Evolutionary conservation across 64 coral and sea anemone species (phyloP).

Genomic region (Montipora foliosa): DNA sequence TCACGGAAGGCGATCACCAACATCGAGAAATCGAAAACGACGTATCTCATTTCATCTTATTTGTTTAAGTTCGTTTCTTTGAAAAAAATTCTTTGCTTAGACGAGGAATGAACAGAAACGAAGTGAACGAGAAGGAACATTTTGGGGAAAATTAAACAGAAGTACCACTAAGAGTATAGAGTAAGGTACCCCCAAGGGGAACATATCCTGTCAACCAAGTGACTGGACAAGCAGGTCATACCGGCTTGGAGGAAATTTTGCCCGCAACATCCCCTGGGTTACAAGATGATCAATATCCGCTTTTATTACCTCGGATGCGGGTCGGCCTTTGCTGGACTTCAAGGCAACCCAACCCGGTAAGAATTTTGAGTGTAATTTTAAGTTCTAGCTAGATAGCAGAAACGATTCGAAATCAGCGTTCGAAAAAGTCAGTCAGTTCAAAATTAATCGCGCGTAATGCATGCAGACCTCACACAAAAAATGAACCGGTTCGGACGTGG

Average conservation of each 20-base stretch:
- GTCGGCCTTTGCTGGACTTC: slow-evolving; percentile 19
- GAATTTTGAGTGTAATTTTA: not conserved
- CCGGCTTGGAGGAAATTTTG: not conserved
- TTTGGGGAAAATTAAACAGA: not conserved
- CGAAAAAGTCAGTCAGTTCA: not conserved
- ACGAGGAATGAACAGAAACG: not conserved
- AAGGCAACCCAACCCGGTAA: slow-evolving; percentile 6
- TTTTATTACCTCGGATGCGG: slow-evolving; percentile 10
- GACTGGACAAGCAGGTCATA: slow-evolving; percentile 37
- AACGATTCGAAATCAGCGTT: not conserved
- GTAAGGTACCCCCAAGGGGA: not conserved
- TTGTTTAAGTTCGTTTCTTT: not conserved
- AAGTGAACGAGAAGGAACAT: not conserved
- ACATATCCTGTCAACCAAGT: slow-evolving; percentile 9
- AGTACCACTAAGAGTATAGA: too few relatives aligned
- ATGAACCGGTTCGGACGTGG: slow-evolving; percentile 3
- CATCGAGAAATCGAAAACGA: not conserved
- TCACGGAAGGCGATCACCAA: not conserved
- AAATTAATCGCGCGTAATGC: too few relatives aligned
- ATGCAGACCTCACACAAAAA: not conserved
- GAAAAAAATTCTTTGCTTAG: not conserved
- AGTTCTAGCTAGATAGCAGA: not conserved
- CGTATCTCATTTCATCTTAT: not conserved
- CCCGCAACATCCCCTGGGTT: not conserved
- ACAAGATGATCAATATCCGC: slow-evolving; percentile 45